These are phyloP conservation scores for Zapus hudsonius DNA, from an alignment of 2,113 vertebrate species.

Conservation along the genomic window DNA sequence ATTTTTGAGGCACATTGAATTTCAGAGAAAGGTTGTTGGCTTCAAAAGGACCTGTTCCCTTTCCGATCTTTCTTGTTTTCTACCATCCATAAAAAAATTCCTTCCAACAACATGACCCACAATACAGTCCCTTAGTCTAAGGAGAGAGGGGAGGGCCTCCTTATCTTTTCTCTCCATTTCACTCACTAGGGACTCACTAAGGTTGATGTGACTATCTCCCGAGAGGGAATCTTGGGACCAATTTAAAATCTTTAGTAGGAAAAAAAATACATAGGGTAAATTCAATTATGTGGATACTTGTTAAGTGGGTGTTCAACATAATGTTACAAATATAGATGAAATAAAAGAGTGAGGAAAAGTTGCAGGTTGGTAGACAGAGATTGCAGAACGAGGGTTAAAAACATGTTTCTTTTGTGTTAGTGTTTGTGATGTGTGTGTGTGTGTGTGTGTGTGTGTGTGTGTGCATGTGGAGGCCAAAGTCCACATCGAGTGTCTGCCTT, in stretches of 20 bases:
- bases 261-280: background rate
- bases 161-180: background rate
- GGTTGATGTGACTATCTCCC: accelerated
- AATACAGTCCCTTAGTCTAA: background rate
- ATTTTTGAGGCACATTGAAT: background rate
- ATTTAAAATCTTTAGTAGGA: background rate
- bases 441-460: no score
- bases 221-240: background rate
- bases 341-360: background rate
- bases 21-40: background rate
- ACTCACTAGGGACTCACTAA: no score
- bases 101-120: background rate
- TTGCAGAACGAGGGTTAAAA: background rate
- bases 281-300: background rate
- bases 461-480: no score
- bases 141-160: background rate
- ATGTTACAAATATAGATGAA: no score
- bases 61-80: background rate
- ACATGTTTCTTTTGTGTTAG: background rate
- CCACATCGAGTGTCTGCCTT: no score
- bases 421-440: no score
- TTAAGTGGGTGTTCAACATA: background rate
- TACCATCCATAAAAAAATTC: background rate
- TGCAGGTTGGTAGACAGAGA: background rate
- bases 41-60: background rate